Evolutionary conservation across 2,888 invertebrate genomes (phyloP).

Genomic region (Coenonympha arcania): DNA sequence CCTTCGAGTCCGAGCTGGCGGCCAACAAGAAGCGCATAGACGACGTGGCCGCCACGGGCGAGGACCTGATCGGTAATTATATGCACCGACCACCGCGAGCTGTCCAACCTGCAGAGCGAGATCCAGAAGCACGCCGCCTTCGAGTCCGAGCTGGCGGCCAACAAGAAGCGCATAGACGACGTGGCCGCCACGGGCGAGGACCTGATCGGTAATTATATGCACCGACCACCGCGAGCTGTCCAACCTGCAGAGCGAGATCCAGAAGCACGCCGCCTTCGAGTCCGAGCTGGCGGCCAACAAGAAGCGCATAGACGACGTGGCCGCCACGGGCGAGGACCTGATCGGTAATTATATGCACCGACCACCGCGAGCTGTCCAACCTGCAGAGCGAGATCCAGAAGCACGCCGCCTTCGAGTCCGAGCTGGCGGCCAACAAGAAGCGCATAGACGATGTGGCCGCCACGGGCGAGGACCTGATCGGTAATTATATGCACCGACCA

Average conservation of each 20-base stretch:
- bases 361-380: too few relatives aligned
- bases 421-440: too few relatives aligned
- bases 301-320: constrained; percentile 86
- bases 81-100: constrained; percentile 93
- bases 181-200: constrained; percentile 86
- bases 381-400: too few relatives aligned
- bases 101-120: constrained; percentile 97
- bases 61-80: constrained; percentile 77
- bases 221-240: constrained; percentile 95
- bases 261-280: constrained; percentile 96
- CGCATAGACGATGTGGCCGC: too few relatives aligned
- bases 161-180: constrained; percentile 87
- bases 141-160: constrained; percentile 94
- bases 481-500: too few relatives aligned
- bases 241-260: constrained; percentile 97
- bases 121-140: constrained; percentile 97
- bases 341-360: too few relatives aligned
- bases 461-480: too few relatives aligned
- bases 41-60: constrained; percentile 86
- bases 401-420: too few relatives aligned
- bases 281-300: constrained; percentile 94
- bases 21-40: constrained; percentile 92
- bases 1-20: constrained; percentile 94
- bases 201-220: constrained; percentile 76
- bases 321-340: constrained; percentile 83